Evolutionary conservation across 2,888 invertebrate species (phyloP), one percentile per base, ranked within the genome.

Genomic region (Cheiracanthium punctorium): DNA sequence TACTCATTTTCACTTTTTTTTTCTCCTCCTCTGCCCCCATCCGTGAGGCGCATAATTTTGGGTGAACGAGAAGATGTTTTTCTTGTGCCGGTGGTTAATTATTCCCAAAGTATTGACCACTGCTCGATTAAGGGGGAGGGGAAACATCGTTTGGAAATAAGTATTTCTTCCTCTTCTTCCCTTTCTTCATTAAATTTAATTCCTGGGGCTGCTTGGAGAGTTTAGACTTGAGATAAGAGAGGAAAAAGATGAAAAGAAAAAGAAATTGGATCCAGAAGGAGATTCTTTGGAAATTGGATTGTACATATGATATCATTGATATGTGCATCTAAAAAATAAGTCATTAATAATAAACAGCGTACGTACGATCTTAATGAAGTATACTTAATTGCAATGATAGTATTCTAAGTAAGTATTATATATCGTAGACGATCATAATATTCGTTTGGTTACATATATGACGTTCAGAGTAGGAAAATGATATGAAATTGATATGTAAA

Each of bases 1-100:
- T 41, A 67, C 65, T 74, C 84, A 70, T 79, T 79, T 82, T 82
- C 71, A 64, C 64, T n/a, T 79, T 70, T 79, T 79, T 71, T 79
- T 43, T 52, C 29, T 17, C 17, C 29, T 33, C 20, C 32, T 14
- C 48, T 52, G 33, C 71, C 37, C n/a, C 29, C n/a, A 41, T 75
- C 52, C n/a, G 20, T 75, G 64, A 20, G 33, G 64, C 14, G 33
- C 43, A 43, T 58, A 58, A 58, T 58, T 58, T 58, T 58, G 58
- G 58, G 10, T 10, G n/a, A 24, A 10, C 58, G 24, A 24, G 7
- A 58, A 58, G 58, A 69, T 69, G 32, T 69, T 58, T 58, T 69
- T 33, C 37, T 69, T 24, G 37, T 20, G 33, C 24, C 24, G 20
- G 58, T 58, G 58, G 58, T 58, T 69, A 69, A 69, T 69, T 69